phyloP scores from a whole-genome alignment of 2,113 vertebrate species.

The Butorides virescens region DNA sequence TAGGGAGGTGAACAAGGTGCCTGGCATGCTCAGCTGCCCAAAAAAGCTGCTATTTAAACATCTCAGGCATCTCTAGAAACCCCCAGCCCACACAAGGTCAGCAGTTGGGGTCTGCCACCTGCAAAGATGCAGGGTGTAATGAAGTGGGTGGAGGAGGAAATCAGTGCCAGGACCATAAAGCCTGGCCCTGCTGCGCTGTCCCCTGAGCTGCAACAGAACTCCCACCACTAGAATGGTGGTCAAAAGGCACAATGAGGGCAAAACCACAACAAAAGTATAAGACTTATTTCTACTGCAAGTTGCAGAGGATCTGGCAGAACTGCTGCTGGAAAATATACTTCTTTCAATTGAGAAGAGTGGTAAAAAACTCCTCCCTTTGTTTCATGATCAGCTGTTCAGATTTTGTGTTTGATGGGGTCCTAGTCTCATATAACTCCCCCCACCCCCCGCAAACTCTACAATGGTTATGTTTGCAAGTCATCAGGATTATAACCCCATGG shows the following conservation, averaged over 20 bases:
- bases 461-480: neutral
- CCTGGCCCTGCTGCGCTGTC: neutral
- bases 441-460: neutral
- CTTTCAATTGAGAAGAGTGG: neutral
- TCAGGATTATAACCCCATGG: neutral
- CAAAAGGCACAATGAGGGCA: neutral
- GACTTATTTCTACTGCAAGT: neutral
- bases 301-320: neutral
- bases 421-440: neutral
- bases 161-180: neutral
- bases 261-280: neutral
- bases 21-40: neutral
- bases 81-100: neutral
- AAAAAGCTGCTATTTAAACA: neutral
- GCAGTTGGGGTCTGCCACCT: neutral
- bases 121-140: rapidly evolving
- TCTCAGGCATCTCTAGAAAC: neutral
- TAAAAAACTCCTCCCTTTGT: neutral
- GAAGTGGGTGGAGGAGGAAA: neutral
- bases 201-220: neutral
- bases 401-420: neutral
- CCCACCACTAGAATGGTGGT: neutral
- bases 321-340: neutral
- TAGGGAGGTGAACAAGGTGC: neutral
- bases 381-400: neutral